Percentiles rank a stretch among this genome's conserved stretches.
These are phyloP conservation scores for Acrobasis suavella DNA, from an alignment of 2,888 invertebrate species.

Conservation along the genomic window DNA sequence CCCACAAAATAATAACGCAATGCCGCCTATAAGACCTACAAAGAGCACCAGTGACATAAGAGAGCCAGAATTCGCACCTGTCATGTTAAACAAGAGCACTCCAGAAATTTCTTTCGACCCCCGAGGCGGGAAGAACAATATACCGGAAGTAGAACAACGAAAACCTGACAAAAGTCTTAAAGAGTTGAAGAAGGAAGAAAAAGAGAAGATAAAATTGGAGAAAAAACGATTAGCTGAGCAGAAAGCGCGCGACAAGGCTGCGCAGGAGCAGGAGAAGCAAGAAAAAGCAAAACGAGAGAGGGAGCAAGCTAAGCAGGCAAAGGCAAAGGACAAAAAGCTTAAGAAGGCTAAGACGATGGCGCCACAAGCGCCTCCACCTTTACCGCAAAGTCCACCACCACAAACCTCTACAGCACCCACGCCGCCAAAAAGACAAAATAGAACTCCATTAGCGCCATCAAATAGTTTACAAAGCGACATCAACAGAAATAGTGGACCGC, in stretches of 20 bases:
- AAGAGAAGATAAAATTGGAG: slow-evolving; percentile 56
- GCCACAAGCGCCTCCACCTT: background rate
- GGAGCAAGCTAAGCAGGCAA: slow-evolving; percentile 9
- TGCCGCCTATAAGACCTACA: slow-evolving; percentile 37
- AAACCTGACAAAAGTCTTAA: slow-evolving; percentile 25
- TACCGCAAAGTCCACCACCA: slow-evolving; percentile 2
- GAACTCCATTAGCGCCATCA: background rate
- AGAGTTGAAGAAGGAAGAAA: slow-evolving; percentile 44
- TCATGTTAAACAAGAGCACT: slow-evolving; percentile 46
- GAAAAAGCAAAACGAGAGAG: slow-evolving; percentile 34
- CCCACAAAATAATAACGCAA: slow-evolving; percentile 35
- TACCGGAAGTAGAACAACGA: slow-evolving; percentile 19
- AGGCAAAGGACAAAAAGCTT: background rate
- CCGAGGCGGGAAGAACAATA: slow-evolving; percentile 40
- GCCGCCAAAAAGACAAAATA: background rate
- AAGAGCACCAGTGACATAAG: slow-evolving; percentile 59
- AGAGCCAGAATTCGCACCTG: slow-evolving; percentile 36
- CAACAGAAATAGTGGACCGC: slow-evolving; percentile 66
- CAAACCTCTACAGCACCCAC: slow-evolving; percentile 2
- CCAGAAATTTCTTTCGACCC: slow-evolving; percentile 53
- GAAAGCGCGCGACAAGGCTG: slow-evolving; percentile 49
- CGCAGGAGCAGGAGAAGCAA: slow-evolving; percentile 39
- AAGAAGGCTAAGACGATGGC: background rate
- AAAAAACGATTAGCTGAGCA: slow-evolving; percentile 52
- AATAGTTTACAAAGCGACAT: slow-evolving; percentile 40